phyloP scores from a whole-genome alignment of 2,888 invertebrate species.

The Hipparchia sbordonii region DNA sequence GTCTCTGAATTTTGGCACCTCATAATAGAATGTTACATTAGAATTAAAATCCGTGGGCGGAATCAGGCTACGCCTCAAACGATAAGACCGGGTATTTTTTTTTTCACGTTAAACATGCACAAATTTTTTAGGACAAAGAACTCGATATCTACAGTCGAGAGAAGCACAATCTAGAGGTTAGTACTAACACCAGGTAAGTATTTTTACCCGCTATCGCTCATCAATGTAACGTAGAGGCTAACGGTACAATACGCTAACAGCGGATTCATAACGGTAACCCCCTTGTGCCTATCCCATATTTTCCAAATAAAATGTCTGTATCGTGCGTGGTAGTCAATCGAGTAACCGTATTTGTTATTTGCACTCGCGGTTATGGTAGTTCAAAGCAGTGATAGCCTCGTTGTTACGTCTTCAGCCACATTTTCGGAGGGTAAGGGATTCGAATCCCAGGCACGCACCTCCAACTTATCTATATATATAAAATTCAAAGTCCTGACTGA shows the following conservation, averaged over 20 bases:
- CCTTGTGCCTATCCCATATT: conserved; percentile 36
- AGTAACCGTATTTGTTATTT: conserved; percentile 22
- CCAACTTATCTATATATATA: too few species aligned
- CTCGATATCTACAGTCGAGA: too few species aligned
- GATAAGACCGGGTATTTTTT: too few species aligned
- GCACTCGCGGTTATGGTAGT: not conserved
- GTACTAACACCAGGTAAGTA: not conserved
- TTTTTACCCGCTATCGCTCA: conserved; percentile 24
- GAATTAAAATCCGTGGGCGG: too few species aligned
- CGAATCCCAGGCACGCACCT: not conserved
- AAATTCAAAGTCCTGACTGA: too few species aligned
- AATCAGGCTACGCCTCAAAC: too few species aligned
- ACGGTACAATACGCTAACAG: conserved; percentile 36
- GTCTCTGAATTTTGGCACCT: too few species aligned
- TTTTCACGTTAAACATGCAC: too few species aligned
- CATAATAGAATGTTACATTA: too few species aligned
- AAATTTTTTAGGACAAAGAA: too few species aligned
- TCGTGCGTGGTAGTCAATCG: conserved; percentile 33
- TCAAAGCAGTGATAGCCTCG: not conserved
- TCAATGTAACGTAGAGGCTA: conserved; percentile 15
- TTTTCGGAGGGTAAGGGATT: not conserved
- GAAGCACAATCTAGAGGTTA: not conserved
- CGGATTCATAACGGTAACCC: conserved; percentile 40
- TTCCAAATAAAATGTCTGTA: conserved; percentile 37
- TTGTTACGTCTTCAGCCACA: not conserved